Percentiles rank a stretch among this genome's conserved stretches.
Evolutionary conservation across 2,113 vertebrate genomes (phyloP).

Genomic region (Gymnarchus niloticus): DNA sequence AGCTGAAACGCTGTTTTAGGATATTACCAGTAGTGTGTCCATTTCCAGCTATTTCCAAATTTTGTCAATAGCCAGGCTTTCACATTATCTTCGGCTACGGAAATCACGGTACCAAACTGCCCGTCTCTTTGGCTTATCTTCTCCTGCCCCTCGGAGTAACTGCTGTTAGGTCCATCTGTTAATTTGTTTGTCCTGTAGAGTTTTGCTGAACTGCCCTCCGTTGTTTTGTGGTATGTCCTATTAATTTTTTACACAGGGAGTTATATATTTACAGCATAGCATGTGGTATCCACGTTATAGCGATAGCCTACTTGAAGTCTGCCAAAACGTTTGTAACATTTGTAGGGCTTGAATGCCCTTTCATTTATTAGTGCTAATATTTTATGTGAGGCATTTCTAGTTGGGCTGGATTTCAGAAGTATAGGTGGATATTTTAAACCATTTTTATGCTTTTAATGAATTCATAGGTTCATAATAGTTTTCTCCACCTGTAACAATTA

Average conservation of each 20-base stretch:
- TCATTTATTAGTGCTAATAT: neutral
- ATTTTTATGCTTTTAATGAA: neutral
- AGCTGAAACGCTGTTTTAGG: neutral
- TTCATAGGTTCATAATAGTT: neutral
- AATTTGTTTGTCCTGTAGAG: slow-evolving; percentile 5
- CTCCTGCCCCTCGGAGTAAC: neutral
- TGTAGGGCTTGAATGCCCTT: neutral
- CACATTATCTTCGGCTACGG: slow-evolving; percentile 17
- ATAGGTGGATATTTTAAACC: neutral
- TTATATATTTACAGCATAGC: neutral
- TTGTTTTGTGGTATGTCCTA: neutral
- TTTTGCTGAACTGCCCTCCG: too few relatives aligned
- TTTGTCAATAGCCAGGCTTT: neutral
- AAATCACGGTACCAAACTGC: neutral
- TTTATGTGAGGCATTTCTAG: neutral
- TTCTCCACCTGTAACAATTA: neutral
- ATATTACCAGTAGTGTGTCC: neutral
- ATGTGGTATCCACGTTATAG: neutral
- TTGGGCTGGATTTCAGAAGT: neutral
- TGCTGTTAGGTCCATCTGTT: slow-evolving; percentile 20
- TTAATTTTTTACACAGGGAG: too few relatives aligned
- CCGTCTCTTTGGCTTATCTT: neutral
- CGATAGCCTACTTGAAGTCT: neutral
- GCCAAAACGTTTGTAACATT: neutral
- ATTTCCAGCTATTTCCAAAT: neutral